These are phyloP conservation scores for Papilio elwesi DNA, from an alignment of 2,888 invertebrate species.

Conservation along the genomic window DNA sequence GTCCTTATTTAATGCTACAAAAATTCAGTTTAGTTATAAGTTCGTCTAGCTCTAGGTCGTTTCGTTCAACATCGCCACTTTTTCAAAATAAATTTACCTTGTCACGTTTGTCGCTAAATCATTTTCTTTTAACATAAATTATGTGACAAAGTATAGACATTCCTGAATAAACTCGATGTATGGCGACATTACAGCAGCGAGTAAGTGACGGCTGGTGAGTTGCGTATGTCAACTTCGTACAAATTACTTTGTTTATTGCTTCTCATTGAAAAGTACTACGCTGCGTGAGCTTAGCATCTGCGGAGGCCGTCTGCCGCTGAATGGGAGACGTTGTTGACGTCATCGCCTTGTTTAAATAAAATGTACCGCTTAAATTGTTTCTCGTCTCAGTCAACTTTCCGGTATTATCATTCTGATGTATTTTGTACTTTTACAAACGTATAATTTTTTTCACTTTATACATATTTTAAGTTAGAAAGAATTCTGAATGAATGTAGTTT, in stretches of 20 bases:
- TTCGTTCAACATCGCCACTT: too few relatives aligned
- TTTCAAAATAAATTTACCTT: too few relatives aligned
- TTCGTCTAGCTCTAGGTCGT: too few relatives aligned
- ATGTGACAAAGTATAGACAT: neutral
- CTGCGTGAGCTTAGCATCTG: slow-evolving; percentile 28
- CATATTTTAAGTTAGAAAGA: neutral
- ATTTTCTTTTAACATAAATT: too few relatives aligned
- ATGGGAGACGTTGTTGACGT: slow-evolving; percentile 13
- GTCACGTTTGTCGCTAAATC: too few relatives aligned
- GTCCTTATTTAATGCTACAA: too few relatives aligned
- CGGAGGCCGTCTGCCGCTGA: slow-evolving; percentile 16
- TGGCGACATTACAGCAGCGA: slow-evolving; percentile 36
- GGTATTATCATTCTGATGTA: too few relatives aligned
- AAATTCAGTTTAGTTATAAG: too few relatives aligned
- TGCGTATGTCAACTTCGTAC: slow-evolving; percentile 54
- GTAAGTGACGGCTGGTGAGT: slow-evolving; percentile 44
- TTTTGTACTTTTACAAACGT: neutral
- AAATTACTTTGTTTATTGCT: slow-evolving; percentile 68
- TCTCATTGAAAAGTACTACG: slow-evolving; percentile 60
- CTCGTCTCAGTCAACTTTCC: neutral
- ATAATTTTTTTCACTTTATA: too few relatives aligned
- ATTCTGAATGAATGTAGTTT: neutral
- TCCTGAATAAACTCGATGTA: slow-evolving; percentile 13
- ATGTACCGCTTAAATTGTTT: too few relatives aligned
- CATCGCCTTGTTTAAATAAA: neutral